Percentiles rank a stretch among this genome's conserved stretches.
These are phyloP conservation scores for Dysmachus trigonus DNA, from an alignment of 2,888 invertebrate species.

Conservation along the genomic window DNA sequence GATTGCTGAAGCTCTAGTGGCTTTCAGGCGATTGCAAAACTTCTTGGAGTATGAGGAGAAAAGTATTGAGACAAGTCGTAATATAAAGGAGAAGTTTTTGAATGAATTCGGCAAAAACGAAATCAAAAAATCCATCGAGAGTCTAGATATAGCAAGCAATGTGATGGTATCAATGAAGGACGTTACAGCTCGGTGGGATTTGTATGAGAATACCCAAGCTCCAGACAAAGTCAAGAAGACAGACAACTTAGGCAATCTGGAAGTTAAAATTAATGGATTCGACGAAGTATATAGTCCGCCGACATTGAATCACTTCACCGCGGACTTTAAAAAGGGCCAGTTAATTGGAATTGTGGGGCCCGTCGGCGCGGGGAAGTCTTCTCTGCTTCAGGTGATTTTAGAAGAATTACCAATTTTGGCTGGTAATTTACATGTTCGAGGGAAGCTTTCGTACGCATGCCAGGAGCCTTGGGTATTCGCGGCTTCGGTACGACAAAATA, in stretches of 20 bases:
- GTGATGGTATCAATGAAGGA: conserved; percentile 53
- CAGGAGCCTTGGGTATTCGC: conserved; percentile 89
- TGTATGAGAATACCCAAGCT: conserved; percentile 49
- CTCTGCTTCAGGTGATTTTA: conserved; percentile 74
- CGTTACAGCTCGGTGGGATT: conserved; percentile 65
- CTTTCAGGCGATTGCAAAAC: conserved; percentile 72
- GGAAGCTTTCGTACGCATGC: conserved; percentile 76
- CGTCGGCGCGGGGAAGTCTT: conserved; percentile 80
- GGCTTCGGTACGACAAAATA: conserved; percentile 82
- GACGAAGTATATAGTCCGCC: conserved; percentile 36
- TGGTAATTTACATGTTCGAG: conserved; percentile 70
- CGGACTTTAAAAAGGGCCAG: conserved; percentile 68
- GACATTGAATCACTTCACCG: conserved; percentile 67
- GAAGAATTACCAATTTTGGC: conserved; percentile 72
- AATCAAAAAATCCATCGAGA: conserved; percentile 13
- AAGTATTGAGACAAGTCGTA: conserved; percentile 9
- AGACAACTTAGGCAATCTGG: neutral
- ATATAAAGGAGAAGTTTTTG: conserved; percentile 43
- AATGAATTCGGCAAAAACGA: conserved; percentile 34
- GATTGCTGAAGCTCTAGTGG: conserved; percentile 81
- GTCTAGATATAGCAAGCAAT: conserved; percentile 34
- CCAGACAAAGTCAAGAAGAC: neutral
- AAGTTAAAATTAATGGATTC: conserved; percentile 4
- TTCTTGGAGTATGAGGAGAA: conserved; percentile 64
- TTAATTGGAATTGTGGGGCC: conserved; percentile 77